These are phyloP conservation scores for Hypsibius dujardini DNA, from an alignment of 1,140 invertebrate species.

Conservation along the genomic window DNA sequence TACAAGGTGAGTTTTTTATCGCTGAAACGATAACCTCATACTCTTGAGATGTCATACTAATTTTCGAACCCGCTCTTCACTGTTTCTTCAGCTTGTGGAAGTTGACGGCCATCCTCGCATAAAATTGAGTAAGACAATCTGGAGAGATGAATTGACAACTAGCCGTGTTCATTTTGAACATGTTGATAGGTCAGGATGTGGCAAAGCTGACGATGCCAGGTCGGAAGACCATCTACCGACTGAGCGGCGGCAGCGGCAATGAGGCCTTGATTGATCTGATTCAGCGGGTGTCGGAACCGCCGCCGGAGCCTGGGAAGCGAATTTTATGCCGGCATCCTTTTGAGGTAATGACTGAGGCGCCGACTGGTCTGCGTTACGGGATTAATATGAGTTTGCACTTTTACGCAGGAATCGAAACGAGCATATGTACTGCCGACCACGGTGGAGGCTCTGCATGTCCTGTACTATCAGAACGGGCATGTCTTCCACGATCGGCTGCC, in stretches of 20 bases:
- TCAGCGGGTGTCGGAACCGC: conserved; percentile 54
- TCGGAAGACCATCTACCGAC: conserved; percentile 55
- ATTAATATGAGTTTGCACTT: conserved; percentile 24
- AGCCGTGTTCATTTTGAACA: too few species aligned
- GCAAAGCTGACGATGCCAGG: conserved; percentile 95
- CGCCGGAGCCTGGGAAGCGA: conserved; percentile 55
- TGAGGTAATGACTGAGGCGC: conserved; percentile 36
- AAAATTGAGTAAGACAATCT: too few species aligned
- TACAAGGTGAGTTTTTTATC: conserved; percentile 53
- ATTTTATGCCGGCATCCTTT: conserved; percentile 92
- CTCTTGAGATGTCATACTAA: conserved; percentile 6
- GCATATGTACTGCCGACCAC: conserved; percentile 73
- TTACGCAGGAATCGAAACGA: conserved; percentile 70
- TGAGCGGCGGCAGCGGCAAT: conserved; percentile 73
- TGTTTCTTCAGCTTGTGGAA: conserved; percentile 55
- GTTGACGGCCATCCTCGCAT: conserved; percentile 77
- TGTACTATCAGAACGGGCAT: conserved; percentile 70
- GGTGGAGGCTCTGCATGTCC: conserved; percentile 55
- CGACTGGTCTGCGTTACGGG: conserved; percentile 17
- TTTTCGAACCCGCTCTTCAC: conserved; percentile 7
- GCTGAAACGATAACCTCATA: too few species aligned
- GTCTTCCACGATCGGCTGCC: conserved; percentile 49
- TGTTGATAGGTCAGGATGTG: conserved; percentile 89
- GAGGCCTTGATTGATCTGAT: conserved; percentile 72
- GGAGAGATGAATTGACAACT: too few species aligned